Percentiles rank a stretch among this genome's conserved stretches.
Conservation (phyloP, 1,140 invertebrate species). For the Vanessa tameamea region DNA sequence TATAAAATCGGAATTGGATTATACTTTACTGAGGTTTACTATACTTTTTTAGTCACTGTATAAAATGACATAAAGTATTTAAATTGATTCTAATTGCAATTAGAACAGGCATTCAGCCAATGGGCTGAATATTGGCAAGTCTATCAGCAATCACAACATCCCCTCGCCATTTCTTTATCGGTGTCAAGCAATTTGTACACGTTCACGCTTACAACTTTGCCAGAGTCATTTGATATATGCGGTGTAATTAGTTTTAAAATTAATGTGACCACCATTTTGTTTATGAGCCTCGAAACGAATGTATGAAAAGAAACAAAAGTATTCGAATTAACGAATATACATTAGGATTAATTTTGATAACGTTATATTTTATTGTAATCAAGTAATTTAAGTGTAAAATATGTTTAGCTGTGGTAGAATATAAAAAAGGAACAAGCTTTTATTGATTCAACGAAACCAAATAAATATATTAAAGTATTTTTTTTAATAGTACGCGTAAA, state of each 20-base stretch:
- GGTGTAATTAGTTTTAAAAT: slow-evolving; percentile 18
- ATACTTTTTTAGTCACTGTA: no score
- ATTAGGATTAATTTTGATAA: no score
- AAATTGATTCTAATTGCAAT: not conserved
- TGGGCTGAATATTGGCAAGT: slow-evolving; percentile 15
- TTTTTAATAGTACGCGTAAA: no score
- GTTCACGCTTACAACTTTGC: slow-evolving; percentile 16
- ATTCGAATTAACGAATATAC: no score
- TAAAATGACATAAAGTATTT: not conserved
- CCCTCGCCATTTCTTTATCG: slow-evolving; percentile 4
- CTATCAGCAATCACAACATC: slow-evolving; percentile 43
- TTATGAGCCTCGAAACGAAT: not conserved
- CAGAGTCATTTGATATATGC: slow-evolving; percentile 20
- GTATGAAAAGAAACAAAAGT: not conserved
- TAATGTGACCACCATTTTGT: slow-evolving; percentile 8
- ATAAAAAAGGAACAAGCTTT: no score
- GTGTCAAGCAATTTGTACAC: slow-evolving; percentile 17
- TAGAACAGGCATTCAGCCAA: not conserved
- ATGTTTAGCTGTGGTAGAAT: no score
- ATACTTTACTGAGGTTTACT: no score
- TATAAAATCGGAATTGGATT: no score
- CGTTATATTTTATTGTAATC: no score
- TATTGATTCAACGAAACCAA: no score
- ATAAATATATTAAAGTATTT: no score
- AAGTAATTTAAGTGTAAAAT: no score